Conservation (phyloP, 2,888 invertebrate genomes). For the Ophion ventricosus region DNA sequence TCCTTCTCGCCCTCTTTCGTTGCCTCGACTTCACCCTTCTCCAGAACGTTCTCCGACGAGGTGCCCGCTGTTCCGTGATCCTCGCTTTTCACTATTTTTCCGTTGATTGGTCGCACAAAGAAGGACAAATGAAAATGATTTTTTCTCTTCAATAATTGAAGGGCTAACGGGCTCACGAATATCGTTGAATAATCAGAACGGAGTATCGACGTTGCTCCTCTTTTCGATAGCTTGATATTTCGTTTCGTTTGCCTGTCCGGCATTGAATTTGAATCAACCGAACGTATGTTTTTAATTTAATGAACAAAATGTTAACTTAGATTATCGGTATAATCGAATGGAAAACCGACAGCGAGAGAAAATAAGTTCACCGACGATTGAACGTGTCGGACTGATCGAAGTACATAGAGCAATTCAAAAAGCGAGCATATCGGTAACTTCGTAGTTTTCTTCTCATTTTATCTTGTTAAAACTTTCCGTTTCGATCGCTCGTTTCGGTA, state of each 20-base stretch:
- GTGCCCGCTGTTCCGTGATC: constrained; percentile 74
- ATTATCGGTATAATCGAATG: neutral
- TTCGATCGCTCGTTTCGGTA: neutral
- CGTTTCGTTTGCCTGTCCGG: neutral
- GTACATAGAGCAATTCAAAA: too few species aligned
- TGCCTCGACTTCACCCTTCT: constrained; percentile 83
- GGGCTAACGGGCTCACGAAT: neutral
- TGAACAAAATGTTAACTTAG: neutral
- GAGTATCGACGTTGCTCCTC: neutral
- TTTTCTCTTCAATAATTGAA: neutral
- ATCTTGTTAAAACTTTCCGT: neutral
- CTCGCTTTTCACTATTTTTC: constrained; percentile 72
- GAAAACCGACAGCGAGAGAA: neutral
- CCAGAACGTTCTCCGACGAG: constrained; percentile 79
- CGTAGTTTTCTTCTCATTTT: neutral
- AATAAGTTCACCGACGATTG: neutral
- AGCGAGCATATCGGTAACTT: neutral
- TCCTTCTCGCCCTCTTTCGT: constrained; percentile 82
- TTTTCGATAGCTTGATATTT: neutral
- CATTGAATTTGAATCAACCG: neutral
- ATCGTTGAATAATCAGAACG: neutral
- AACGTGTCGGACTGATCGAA: neutral
- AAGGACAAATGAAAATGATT: neutral
- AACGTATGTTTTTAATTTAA: neutral
- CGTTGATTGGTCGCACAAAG: constrained; percentile 65